Evolutionary conservation across 2,113 vertebrate species (phyloP), one percentile per base, ranked within the genome.

Genomic region (Suncus etruscus): DNA sequence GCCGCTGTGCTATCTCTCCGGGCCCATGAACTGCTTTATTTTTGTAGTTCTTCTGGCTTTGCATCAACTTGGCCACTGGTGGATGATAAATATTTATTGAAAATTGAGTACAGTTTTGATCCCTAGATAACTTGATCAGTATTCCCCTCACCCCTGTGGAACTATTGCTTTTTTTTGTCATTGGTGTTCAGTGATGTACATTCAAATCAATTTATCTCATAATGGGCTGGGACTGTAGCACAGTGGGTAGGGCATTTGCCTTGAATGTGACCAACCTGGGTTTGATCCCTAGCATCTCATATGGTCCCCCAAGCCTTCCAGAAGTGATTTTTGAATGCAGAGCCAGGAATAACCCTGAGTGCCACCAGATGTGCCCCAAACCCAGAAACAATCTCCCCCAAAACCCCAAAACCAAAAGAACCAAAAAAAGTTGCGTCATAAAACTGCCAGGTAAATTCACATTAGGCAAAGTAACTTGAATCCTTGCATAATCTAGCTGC

Each of bases 391-490:
- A 39, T 3, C 39, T 39, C 39, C 39, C 39, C 39, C 39, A 39
- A n/a, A n/a, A n/a, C n/a, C n/a, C n/a, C 39, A 39, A 39, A 39
- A 39, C 39, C 5, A 39, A 39, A 39, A 39, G 39, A 39, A 39
- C 39, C 5, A 39, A 39, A 39, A 3, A 39, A 39, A 39, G 39
- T 39, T 39, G 39, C 39, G 87, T 86, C 73, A 86, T 66, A 10
- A 86, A 32, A 50, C 61, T 78, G 47, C 87, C 92, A 86, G n/a
- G 68, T 18, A 91, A 89, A 76, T 86, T 80, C 86, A 73, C 47
- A 24, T 58, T 51, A 58, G 87, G 70, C 69, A 82, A 63, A 65
- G 79, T 70, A 75, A 68, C 80, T 86, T 90, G 51, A 51, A 45
- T 65, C 79, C 63, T 68, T 76, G 24, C 25, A 1, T 69, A 89